Percentiles rank a stretch among this genome's conserved stretches.
These are phyloP conservation scores for Euura saliciscinereae DNA, from an alignment of 1,140 invertebrate genomes.

Conservation along the genomic window DNA sequence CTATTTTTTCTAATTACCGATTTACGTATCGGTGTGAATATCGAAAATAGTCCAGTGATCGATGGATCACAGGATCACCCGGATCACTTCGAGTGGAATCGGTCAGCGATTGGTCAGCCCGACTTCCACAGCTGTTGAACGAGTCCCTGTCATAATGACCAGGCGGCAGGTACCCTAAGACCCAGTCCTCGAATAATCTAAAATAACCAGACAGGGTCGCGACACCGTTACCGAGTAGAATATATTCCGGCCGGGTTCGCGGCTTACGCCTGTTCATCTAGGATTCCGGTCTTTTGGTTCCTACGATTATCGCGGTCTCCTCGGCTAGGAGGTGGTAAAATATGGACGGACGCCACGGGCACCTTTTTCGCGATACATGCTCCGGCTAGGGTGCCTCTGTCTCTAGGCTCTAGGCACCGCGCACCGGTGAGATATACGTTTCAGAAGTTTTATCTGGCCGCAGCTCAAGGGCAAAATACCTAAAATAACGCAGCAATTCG, in stretches of 20 bases:
- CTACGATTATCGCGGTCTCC: too few relatives aligned
- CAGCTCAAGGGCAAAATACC: conserved; percentile 48
- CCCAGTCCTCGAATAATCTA: not conserved
- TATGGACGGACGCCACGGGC: not conserved
- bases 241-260: not conserved
- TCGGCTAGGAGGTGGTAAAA: too few relatives aligned
- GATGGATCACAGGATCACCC: too few relatives aligned
- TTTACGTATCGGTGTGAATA: not conserved
- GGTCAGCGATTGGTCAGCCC: too few relatives aligned
- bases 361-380: not conserved
- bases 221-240: not conserved
- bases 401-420: conserved; percentile 9
- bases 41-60: too few relatives aligned
- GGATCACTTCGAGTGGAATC: too few relatives aligned
- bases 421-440: conserved; percentile 40
- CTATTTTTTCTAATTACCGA: not conserved
- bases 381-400: conserved; percentile 7
- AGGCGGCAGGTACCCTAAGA: too few relatives aligned
- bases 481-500: conserved; percentile 49
- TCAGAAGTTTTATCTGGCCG: conserved; percentile 51
- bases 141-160: too few relatives aligned
- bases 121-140: too few relatives aligned
- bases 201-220: conserved; percentile 12
- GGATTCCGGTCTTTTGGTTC: too few relatives aligned
- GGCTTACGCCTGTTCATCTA: not conserved